phyloP scores from a whole-genome alignment of 2,113 vertebrate genomes.

The Orientallactaga bullata region DNA sequence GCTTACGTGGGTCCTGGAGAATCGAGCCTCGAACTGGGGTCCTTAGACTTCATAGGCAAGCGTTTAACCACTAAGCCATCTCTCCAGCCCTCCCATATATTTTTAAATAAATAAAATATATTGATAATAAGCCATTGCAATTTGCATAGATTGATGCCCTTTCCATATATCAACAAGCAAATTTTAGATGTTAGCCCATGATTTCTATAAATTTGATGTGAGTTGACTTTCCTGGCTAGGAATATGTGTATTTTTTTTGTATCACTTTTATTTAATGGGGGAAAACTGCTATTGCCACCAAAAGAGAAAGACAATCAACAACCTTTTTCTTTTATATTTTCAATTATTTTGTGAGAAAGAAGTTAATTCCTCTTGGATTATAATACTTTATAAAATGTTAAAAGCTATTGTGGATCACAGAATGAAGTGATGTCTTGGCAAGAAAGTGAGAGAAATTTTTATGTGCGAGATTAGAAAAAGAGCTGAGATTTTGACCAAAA shows the following conservation, averaged over 20 bases:
- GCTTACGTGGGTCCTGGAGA: too few relatives aligned
- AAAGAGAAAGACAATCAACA: conserved; percentile 44
- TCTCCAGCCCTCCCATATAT: too few relatives aligned
- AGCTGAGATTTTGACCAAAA: conserved; percentile 9
- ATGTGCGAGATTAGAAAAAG: conserved; percentile 22
- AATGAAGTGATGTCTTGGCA: conserved; percentile 16
- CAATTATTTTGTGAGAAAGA: conserved; percentile 58
- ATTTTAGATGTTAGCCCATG: background rate
- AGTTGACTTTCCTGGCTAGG: background rate
- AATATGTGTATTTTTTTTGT: conserved; percentile 32
- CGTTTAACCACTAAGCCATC: too few relatives aligned
- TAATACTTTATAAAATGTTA: conserved; percentile 63
- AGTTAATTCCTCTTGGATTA: conserved; percentile 52
- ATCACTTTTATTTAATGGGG: conserved; percentile 7
- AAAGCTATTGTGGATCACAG: conserved; percentile 3
- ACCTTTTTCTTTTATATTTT: conserved; percentile 40
- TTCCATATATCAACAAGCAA: background rate
- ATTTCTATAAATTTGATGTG: conserved; percentile 33
- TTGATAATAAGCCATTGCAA: conserved; percentile 28
- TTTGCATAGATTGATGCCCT: background rate
- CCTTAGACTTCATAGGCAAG: too few relatives aligned
- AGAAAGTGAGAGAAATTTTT: conserved; percentile 65
- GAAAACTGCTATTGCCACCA: conserved; percentile 31
- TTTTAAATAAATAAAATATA: conserved; percentile 54
- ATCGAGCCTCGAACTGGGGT: too few relatives aligned